Conservation (phyloP, 2,888 invertebrate genomes). For the Elysia crispata region DNA sequence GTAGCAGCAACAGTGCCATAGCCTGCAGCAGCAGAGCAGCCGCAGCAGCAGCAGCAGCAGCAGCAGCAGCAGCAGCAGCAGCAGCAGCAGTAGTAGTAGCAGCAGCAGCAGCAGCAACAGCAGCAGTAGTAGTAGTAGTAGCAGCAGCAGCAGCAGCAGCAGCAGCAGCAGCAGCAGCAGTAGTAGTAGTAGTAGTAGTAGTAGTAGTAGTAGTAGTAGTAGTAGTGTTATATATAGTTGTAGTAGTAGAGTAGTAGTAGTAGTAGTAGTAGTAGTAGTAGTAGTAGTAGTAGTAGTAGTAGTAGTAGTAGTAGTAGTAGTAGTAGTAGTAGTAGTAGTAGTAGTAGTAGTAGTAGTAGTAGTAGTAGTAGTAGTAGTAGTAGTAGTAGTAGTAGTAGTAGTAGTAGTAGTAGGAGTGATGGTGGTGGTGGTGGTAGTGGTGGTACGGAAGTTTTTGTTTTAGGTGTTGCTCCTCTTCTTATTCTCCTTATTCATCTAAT, state of each 20-base stretch:
- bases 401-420: too few species aligned
- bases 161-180: slow-evolving; percentile 20
- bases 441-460: too few species aligned
- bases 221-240: background rate
- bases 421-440: too few species aligned
- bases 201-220: slow-evolving; percentile 2
- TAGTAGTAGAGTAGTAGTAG: slow-evolving; percentile 1
- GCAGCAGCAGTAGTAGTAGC: slow-evolving; percentile 28
- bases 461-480: too few species aligned
- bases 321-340: too few species aligned
- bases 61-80: slow-evolving; percentile 17
- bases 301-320: too few species aligned
- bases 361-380: too few species aligned
- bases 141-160: slow-evolving; percentile 26
- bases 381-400: too few species aligned
- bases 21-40: background rate
- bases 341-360: too few species aligned
- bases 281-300: too few species aligned
- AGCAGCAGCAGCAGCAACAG: slow-evolving; percentile 27
- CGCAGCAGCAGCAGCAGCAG: slow-evolving; percentile 14
- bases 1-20: background rate
- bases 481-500: too few species aligned
- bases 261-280: too few species aligned
- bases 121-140: slow-evolving; percentile 32
- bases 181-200: slow-evolving; percentile 6